A percentile compares a stretch with the other conserved stretches of the same genome.
Conservation (phyloP, 1,140 invertebrate genomes). For the Drosophila navojoa region DNA sequence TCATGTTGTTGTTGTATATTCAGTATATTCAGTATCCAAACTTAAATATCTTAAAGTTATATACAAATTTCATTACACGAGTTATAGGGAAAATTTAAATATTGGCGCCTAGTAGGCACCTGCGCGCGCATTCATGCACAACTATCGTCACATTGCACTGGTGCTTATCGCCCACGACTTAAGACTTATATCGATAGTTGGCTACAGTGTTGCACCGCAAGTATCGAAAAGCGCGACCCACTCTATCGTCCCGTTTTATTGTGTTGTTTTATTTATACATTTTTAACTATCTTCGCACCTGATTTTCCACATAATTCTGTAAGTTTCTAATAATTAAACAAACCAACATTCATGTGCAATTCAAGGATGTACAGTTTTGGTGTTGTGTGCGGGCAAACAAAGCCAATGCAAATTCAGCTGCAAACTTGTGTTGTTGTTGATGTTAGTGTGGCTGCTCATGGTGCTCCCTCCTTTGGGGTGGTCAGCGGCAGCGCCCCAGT, state of each 20-base stretch:
- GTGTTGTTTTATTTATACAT: slow-evolving; percentile 74
- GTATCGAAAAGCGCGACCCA: slow-evolving; percentile 47
- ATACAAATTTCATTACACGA: slow-evolving; percentile 11
- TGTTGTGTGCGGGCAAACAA: slow-evolving; percentile 36
- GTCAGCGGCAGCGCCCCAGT: slow-evolving; percentile 33
- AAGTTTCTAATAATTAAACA: slow-evolving; percentile 63
- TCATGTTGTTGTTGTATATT: slow-evolving; percentile 35
- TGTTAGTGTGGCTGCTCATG: slow-evolving; percentile 23
- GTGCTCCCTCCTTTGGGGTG: slow-evolving; percentile 57
- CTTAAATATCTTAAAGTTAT: slow-evolving; percentile 25
- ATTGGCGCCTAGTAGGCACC: slow-evolving; percentile 39
- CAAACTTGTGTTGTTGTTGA: slow-evolving; percentile 45
- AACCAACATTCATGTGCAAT: slow-evolving; percentile 24
- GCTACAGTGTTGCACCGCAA: slow-evolving; percentile 44
- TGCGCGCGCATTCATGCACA: slow-evolving; percentile 27
- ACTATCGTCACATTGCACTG: slow-evolving; percentile 27
- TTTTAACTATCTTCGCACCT: slow-evolving; percentile 63
- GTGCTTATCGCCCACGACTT: slow-evolving; percentile 4
- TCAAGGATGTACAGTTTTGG: slow-evolving; percentile 4
- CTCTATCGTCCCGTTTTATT: slow-evolving; percentile 59
- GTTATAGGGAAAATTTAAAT: slow-evolving; percentile 31
- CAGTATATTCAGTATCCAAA: slow-evolving; percentile 14
- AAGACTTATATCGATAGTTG: slow-evolving; percentile 37
- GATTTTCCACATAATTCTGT: slow-evolving; percentile 60
- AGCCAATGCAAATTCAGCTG: slow-evolving; percentile 66